These are phyloP conservation scores for Patagioenas fasciata DNA, from an alignment of 2,113 vertebrate genomes.

Conservation along the genomic window DNA sequence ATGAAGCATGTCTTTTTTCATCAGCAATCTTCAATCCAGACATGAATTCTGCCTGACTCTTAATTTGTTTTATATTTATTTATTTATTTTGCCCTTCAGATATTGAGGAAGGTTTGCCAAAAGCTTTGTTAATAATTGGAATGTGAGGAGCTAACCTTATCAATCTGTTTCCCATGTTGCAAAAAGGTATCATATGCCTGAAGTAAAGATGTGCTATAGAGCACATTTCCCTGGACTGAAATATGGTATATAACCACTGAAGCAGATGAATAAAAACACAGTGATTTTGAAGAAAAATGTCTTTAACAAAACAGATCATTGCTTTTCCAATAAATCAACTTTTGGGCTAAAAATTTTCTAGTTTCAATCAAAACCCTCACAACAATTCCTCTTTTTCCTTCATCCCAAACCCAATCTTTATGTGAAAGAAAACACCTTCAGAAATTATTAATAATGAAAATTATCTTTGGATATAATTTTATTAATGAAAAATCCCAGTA, in stretches of 20 bases:
- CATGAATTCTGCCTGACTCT: neutral
- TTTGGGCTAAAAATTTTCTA: neutral
- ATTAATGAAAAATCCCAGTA: neutral
- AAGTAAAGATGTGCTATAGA: neutral
- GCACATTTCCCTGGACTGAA: slow-evolving; percentile 2
- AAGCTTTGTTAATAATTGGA: neutral
- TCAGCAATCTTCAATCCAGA: neutral
- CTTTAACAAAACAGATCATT: slow-evolving; percentile 17
- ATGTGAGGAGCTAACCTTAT: neutral
- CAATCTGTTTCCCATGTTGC: neutral
- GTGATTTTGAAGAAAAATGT: neutral
- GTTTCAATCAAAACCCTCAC: neutral
- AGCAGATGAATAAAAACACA: slow-evolving; percentile 15
- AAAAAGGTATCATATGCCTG: neutral
- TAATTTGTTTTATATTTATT: neutral
- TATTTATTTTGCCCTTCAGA: neutral
- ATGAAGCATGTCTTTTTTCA: neutral
- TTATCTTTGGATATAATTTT: neutral
- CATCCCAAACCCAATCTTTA: neutral
- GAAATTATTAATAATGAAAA: neutral
- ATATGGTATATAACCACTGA: neutral
- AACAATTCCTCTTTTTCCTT: neutral
- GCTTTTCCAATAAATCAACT: slow-evolving; percentile 5
- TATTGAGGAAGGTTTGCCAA: neutral
- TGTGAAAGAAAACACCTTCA: neutral